Evolutionary conservation across 2,113 vertebrate genomes (phyloP).

Genomic region (Tor tambroides): DNA sequence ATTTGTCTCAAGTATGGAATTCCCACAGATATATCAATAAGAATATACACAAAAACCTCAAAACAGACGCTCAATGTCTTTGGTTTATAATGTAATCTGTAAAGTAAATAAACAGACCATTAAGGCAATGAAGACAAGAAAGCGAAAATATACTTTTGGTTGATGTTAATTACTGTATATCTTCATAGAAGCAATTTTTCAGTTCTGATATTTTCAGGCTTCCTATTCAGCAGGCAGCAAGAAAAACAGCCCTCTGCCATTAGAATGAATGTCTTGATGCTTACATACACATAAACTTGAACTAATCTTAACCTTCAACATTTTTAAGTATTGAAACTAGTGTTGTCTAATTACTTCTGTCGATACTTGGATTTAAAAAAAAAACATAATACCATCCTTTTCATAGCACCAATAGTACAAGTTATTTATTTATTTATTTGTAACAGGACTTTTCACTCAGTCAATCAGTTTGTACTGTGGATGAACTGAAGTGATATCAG

Average conservation of each 20-base stretch:
- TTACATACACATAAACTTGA: constrained; percentile 57
- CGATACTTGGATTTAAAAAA: too few relatives aligned
- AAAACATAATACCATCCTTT: too few relatives aligned
- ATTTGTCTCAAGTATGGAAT: background rate
- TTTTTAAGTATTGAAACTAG: too few relatives aligned
- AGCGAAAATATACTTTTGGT: too few relatives aligned
- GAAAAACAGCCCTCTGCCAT: constrained; percentile 59
- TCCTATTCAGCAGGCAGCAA: background rate
- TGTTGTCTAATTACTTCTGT: too few relatives aligned
- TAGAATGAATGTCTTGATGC: constrained; percentile 58
- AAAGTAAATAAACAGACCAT: constrained; percentile 48
- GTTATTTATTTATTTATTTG: too few relatives aligned
- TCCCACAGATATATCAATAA: background rate
- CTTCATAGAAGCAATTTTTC: background rate
- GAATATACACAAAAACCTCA: background rate
- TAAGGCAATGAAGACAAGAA: too few relatives aligned
- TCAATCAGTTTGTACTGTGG: too few relatives aligned
- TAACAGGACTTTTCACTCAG: too few relatives aligned
- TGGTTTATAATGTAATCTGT: constrained; percentile 58
- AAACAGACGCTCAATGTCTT: background rate
- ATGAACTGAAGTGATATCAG: too few relatives aligned
- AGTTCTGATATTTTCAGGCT: background rate
- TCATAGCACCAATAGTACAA: too few relatives aligned
- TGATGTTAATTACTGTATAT: too few relatives aligned
- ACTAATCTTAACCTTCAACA: constrained; percentile 15